These are phyloP conservation scores for Bimastos eiseni DNA, from an alignment of 2,888 invertebrate genomes.

Conservation along the genomic window DNA sequence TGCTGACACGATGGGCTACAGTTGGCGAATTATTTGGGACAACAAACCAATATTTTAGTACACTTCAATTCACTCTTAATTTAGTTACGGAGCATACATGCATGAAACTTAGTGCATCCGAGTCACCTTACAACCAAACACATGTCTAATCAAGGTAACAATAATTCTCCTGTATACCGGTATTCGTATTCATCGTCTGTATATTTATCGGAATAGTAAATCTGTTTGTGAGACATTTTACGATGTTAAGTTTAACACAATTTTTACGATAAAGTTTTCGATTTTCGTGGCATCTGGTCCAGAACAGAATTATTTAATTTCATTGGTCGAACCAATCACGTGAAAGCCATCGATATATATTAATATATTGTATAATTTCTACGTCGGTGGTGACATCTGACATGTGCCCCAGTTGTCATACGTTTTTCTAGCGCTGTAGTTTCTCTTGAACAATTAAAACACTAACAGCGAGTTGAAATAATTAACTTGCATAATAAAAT, in stretches of 20 bases:
- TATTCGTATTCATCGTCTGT: conserved; percentile 38
- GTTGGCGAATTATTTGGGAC: too few relatives aligned
- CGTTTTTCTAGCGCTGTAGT: not conserved
- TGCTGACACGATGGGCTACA: too few relatives aligned
- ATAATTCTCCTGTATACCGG: conserved; percentile 29
- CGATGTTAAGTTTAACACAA: not conserved
- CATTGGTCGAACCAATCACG: not conserved
- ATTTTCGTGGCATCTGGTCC: not conserved
- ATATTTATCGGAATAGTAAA: conserved; percentile 42
- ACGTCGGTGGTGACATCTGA: too few relatives aligned
- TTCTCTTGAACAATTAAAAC: too few relatives aligned
- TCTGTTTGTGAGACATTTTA: conserved; percentile 38
- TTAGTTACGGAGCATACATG: not conserved
- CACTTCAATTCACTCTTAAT: too few relatives aligned
- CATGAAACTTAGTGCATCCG: too few relatives aligned
- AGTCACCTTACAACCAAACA: not conserved
- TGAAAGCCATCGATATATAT: too few relatives aligned
- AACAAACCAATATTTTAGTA: too few relatives aligned
- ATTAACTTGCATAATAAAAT: not conserved
- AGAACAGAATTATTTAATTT: not conserved
- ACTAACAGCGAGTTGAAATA: too few relatives aligned
- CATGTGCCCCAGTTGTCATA: not conserved
- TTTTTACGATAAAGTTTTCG: not conserved
- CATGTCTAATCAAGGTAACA: too few relatives aligned
- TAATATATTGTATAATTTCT: too few relatives aligned